phyloP scores from a whole-genome alignment of 1,140 invertebrate species.

The Drosophila yakuba region DNA sequence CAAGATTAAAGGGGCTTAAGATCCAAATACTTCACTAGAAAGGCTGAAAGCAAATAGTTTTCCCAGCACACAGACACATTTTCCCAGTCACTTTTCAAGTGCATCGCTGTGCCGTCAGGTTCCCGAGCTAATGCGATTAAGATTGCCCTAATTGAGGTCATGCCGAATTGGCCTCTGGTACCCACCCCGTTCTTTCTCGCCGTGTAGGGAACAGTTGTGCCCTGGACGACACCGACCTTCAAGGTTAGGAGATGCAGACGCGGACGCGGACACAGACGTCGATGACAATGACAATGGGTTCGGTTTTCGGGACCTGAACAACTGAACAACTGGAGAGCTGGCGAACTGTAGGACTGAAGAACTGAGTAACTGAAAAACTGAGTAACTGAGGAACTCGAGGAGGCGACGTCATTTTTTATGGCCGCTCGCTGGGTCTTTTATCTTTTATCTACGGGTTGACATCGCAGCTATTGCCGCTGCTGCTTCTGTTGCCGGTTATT shows the following conservation, averaged over 20 bases:
- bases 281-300: constrained; percentile 26
- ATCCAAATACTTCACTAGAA: neutral
- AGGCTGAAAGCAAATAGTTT: neutral
- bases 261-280: neutral
- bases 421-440: constrained; percentile 48
- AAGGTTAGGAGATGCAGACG: constrained; percentile 34
- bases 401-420: constrained; percentile 65
- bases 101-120: constrained; percentile 11
- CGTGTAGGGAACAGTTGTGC: constrained; percentile 23
- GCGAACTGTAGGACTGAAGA: no score
- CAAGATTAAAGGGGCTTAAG: no score
- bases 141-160: constrained; percentile 40
- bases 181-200: constrained; percentile 24
- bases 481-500: constrained; percentile 41
- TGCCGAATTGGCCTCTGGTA: constrained; percentile 11
- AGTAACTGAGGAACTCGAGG: neutral
- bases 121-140: constrained; percentile 24
- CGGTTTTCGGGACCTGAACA: no score
- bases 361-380: no score
- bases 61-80: neutral
- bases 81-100: constrained; percentile 1
- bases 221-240: constrained; percentile 20
- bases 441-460: constrained; percentile 67
- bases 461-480: constrained; percentile 48
- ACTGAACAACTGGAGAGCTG: no score